A percentile compares a stretch with the other conserved stretches of the same genome.
Evolutionary conservation across 2,888 invertebrate genomes (phyloP).

Genomic region (Watsonalla cultraria): DNA sequence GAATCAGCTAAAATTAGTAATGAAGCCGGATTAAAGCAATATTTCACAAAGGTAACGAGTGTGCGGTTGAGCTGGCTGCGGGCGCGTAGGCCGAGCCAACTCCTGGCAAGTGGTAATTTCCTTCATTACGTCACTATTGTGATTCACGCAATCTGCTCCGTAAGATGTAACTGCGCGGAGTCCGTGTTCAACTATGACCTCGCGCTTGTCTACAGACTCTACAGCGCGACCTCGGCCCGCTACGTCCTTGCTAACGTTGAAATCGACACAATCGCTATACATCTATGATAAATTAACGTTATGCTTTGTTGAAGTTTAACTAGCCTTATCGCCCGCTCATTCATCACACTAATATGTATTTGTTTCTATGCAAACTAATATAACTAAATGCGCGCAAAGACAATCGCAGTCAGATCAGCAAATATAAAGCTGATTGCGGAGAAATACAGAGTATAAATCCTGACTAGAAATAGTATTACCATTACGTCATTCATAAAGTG

Average conservation of each 20-base stretch:
- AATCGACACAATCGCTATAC: constrained; percentile 29
- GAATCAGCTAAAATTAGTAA: constrained; percentile 39
- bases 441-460: constrained; percentile 49
- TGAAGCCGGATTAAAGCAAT: constrained; percentile 44
- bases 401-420: constrained; percentile 24
- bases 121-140: constrained; percentile 68
- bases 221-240: constrained; percentile 16
- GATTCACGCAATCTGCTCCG: constrained; percentile 58
- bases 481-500: constrained; percentile 66
- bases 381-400: constrained; percentile 30
- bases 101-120: constrained; percentile 66
- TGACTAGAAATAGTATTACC: constrained; percentile 55
- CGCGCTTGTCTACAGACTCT: constrained; percentile 20
- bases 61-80: constrained; percentile 41
- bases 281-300: constrained; percentile 27
- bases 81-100: constrained; percentile 52
- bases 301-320: constrained; percentile 25
- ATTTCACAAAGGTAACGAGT: constrained; percentile 46
- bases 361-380: constrained; percentile 27
- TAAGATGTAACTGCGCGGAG: constrained; percentile 45
- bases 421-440: constrained; percentile 42
- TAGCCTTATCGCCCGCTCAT: constrained; percentile 29
- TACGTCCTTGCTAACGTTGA: constrained; percentile 42
- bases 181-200: constrained; percentile 49
- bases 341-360: constrained; percentile 36